Percentiles rank a stretch among this genome's conserved stretches.
Evolutionary conservation across 2,888 invertebrate genomes (phyloP).

Genomic region (Mermis nigrescens): DNA sequence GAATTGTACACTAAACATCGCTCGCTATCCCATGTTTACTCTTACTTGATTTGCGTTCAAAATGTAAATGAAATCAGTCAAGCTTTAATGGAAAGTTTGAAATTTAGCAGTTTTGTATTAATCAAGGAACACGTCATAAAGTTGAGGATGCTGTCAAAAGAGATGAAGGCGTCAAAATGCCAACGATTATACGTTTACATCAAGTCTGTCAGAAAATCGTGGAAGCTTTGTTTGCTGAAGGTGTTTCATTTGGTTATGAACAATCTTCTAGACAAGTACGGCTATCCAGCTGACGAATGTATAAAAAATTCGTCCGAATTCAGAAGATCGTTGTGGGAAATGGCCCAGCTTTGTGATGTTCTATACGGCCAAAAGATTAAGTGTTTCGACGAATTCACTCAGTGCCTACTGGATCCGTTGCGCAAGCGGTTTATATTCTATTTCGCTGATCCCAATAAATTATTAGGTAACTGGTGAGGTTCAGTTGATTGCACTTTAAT

Average conservation of each 20-base stretch:
- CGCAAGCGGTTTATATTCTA: neutral
- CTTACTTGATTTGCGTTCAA: no score
- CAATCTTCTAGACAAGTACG: neutral
- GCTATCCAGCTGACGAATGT: neutral
- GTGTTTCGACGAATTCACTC: neutral
- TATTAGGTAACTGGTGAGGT: neutral
- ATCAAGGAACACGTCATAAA: no score
- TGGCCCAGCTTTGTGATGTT: neutral
- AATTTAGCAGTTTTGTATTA: no score
- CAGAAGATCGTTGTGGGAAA: neutral
- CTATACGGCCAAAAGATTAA: neutral
- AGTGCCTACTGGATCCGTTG: neutral
- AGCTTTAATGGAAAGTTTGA: no score
- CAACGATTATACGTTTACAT: neutral
- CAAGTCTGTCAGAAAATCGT: neutral
- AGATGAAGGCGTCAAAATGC: neutral
- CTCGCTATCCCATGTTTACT: no score
- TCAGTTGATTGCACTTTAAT: neutral
- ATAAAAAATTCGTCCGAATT: neutral
- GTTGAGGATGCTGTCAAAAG: no score
- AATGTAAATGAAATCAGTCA: no score
- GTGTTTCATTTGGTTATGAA: neutral
- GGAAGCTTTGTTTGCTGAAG: neutral
- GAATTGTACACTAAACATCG: no score
- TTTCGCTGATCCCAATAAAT: neutral